A percentile compares a stretch with the other conserved stretches of the same genome.
Conservation (phyloP, 1,140 invertebrate genomes). For the Drosophila insularis region DNA sequence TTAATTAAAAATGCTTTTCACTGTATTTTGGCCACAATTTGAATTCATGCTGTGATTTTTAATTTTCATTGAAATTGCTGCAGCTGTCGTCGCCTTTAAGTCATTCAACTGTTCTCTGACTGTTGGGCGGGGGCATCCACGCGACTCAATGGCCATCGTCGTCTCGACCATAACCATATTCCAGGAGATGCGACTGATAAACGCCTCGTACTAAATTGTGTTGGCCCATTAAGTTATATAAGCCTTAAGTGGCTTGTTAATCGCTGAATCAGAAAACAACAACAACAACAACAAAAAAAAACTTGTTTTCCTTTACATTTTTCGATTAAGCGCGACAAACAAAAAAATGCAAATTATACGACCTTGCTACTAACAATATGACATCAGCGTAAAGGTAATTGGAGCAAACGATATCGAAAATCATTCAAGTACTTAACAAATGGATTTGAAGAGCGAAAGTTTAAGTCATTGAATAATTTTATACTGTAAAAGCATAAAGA, state of each 20-base stretch:
- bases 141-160: slow-evolving; percentile 37
- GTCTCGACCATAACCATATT: slow-evolving; percentile 1
- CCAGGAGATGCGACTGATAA: slow-evolving; percentile 31
- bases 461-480: no score
- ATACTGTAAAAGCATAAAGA: no score
- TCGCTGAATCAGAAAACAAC: slow-evolving; percentile 2
- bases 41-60: slow-evolving; percentile 71
- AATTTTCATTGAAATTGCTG: slow-evolving; percentile 66
- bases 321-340: slow-evolving; percentile 6
- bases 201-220: slow-evolving; percentile 30
- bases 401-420: not conserved
- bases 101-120: slow-evolving; percentile 20
- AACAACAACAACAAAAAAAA: slow-evolving; percentile 12
- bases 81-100: slow-evolving; percentile 23
- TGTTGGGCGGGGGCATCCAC: slow-evolving; percentile 28
- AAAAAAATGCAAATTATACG: slow-evolving; percentile 26
- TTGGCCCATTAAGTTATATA: slow-evolving; percentile 55
- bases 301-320: slow-evolving; percentile 38
- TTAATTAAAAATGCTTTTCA: slow-evolving; percentile 66
- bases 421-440: not conserved
- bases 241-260: slow-evolving; percentile 48
- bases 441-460: not conserved
- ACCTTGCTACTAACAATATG: slow-evolving; percentile 1
- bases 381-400: slow-evolving; percentile 9
- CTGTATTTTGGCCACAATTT: slow-evolving; percentile 38